These are phyloP conservation scores for Gonioctena quinquepunctata DNA, from an alignment of 1,140 invertebrate genomes.

Conservation along the genomic window DNA sequence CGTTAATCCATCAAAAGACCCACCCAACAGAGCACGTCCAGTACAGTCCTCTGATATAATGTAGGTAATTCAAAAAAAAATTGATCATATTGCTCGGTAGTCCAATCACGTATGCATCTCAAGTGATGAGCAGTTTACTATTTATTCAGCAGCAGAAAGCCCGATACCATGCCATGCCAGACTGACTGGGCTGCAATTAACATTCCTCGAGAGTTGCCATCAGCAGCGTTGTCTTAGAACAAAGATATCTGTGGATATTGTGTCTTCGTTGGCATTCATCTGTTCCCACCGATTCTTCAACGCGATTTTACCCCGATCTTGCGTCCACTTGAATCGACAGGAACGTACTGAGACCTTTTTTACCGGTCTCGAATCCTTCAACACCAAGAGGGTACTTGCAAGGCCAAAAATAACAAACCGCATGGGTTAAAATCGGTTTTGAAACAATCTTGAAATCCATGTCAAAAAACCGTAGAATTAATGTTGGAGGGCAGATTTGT, in stretches of 20 bases:
- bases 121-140: neutral
- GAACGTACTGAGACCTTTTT: neutral
- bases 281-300: conserved; percentile 24
- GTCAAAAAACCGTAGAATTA: too few relatives aligned
- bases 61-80: too few relatives aligned
- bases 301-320: conserved; percentile 11
- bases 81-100: neutral
- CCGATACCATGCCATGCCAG: conserved; percentile 36
- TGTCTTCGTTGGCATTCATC: conserved; percentile 37
- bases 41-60: too few relatives aligned
- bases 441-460: too few relatives aligned
- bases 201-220: conserved; percentile 47
- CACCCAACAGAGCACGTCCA: too few relatives aligned
- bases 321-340: neutral
- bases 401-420: too few relatives aligned
- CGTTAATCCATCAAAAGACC: too few relatives aligned
- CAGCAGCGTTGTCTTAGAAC: conserved; percentile 44
- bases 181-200: conserved; percentile 44
- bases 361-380: too few relatives aligned
- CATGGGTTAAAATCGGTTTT: too few relatives aligned
- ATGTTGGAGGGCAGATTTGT: too few relatives aligned
- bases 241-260: conserved; percentile 46
- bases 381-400: too few relatives aligned
- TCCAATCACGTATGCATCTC: neutral
- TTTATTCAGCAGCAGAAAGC: conserved; percentile 25